A percentile compares a stretch with the other conserved stretches of the same genome.
phyloP scores from a whole-genome alignment of 1,140 invertebrate species.

The Neodiprion lecontei region DNA sequence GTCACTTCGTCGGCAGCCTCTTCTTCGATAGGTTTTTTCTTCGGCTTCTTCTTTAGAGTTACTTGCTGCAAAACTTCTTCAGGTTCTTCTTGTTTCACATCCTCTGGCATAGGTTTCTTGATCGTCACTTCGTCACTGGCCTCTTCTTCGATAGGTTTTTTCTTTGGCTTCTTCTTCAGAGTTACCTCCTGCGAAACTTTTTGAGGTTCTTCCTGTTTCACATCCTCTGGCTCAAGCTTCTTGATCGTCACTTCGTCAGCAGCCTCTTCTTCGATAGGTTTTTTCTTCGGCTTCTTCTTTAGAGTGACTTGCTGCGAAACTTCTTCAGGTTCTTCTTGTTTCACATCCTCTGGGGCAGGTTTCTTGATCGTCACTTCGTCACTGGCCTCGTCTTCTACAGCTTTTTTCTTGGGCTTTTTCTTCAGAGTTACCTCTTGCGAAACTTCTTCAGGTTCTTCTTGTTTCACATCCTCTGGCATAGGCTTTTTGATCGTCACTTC shows the following conservation, averaged over 20 bases:
- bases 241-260: conserved; percentile 48
- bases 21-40: conserved; percentile 36
- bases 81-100: conserved; percentile 28
- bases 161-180: conserved; percentile 41
- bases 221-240: conserved; percentile 38
- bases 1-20: conserved; percentile 31
- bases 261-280: conserved; percentile 38
- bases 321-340: conserved; percentile 40
- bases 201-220: conserved; percentile 22
- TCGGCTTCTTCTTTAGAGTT: conserved; percentile 31
- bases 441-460: conserved; percentile 35
- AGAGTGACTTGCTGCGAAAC: conserved; percentile 44
- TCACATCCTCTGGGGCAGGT: conserved; percentile 26
- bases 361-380: conserved; percentile 40
- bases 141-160: conserved; percentile 38
- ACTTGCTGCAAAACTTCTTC: conserved; percentile 26
- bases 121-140: conserved; percentile 28
- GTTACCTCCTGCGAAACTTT: conserved; percentile 13
- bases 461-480: conserved; percentile 37
- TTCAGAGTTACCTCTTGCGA: conserved; percentile 33
- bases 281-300: conserved; percentile 39
- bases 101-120: conserved; percentile 41
- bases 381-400: conserved; percentile 28
- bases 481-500: conserved; percentile 33
- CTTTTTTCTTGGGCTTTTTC: conserved; percentile 34